Conservation (phyloP, 2,888 invertebrate genomes). For the Nomada lathburiana region DNA sequence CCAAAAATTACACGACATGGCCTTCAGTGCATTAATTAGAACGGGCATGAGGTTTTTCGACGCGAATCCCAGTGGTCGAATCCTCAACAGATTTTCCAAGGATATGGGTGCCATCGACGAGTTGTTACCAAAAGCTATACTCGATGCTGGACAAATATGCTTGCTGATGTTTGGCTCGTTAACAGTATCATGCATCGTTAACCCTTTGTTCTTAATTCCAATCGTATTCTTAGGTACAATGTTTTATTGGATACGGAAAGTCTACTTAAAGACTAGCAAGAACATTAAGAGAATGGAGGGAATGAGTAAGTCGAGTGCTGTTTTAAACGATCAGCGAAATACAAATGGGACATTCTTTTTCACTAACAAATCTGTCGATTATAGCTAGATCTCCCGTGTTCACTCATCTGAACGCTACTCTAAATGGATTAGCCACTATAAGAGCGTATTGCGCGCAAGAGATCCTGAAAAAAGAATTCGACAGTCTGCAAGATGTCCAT, state of each 20-base stretch:
- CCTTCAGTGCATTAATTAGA: slow-evolving; percentile 86
- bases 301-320: slow-evolving; percentile 85
- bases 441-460: slow-evolving; percentile 89
- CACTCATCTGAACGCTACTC: slow-evolving; percentile 90
- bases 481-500: slow-evolving; percentile 85
- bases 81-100: slow-evolving; percentile 93
- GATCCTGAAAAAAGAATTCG: slow-evolving; percentile 88
- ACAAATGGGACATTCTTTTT: neutral
- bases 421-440: slow-evolving; percentile 91
- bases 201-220: slow-evolving; percentile 87
- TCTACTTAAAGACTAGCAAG: slow-evolving; percentile 90
- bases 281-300: slow-evolving; percentile 89
- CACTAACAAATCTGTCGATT: slow-evolving; percentile 48
- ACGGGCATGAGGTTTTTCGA: slow-evolving; percentile 91
- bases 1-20: slow-evolving; percentile 85
- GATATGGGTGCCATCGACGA: slow-evolving; percentile 93
- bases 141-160: slow-evolving; percentile 86
- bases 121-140: slow-evolving; percentile 87
- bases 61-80: slow-evolving; percentile 92
- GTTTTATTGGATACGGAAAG: slow-evolving; percentile 87
- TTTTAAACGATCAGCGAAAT: too few species aligned
- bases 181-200: slow-evolving; percentile 87
- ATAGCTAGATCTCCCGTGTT: slow-evolving; percentile 92
- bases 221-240: slow-evolving; percentile 86
- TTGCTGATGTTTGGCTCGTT: slow-evolving; percentile 86